phyloP scores from a whole-genome alignment of 2,797 vertebrate species.

The Luscinia megarhynchos region DNA sequence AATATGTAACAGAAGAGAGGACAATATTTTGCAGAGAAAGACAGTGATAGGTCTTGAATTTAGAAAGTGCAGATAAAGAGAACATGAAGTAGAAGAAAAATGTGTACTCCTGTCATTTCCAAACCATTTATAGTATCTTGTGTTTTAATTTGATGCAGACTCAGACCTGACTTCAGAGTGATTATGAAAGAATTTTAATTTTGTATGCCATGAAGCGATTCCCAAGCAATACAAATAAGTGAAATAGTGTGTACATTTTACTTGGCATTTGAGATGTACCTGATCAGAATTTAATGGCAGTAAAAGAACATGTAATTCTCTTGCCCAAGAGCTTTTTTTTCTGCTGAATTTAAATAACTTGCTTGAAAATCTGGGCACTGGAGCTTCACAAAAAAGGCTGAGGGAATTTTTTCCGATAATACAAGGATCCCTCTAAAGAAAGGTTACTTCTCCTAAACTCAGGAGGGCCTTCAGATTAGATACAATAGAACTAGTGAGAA shows the following conservation, averaged over 20 bases:
- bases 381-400: not conserved
- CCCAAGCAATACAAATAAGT: not conserved
- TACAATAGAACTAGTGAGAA: not conserved
- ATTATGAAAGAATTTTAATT: not conserved
- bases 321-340: not conserved
- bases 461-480: not conserved
- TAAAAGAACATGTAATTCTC: not conserved
- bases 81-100: not conserved
- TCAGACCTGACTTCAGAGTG: not conserved
- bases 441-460: not conserved
- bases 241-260: not conserved
- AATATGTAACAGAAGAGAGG: not conserved
- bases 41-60: not conserved
- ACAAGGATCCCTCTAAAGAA: not conserved
- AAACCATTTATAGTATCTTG: not conserved
- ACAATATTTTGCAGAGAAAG: not conserved
- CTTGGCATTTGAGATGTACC: not conserved
- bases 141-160: not conserved
- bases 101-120: not conserved
- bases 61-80: not conserved
- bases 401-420: not conserved
- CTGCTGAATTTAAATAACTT: not conserved
- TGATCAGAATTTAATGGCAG: not conserved
- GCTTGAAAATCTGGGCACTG: not conserved
- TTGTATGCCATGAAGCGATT: not conserved